phyloP scores from a whole-genome alignment of 1,140 invertebrate species.

The Araneus ventricosus region DNA sequence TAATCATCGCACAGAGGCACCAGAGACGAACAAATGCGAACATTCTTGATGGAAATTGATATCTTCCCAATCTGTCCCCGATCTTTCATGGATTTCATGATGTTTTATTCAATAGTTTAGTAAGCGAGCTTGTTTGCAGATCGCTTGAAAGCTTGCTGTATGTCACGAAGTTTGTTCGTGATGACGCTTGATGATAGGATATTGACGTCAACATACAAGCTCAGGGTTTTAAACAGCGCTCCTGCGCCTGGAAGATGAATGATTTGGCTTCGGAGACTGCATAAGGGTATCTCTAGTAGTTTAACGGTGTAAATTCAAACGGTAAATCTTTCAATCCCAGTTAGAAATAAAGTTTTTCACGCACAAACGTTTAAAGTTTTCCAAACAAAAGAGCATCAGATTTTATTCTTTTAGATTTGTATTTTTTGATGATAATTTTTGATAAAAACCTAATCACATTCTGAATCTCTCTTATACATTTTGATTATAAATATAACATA shows the following conservation, averaged over 20 bases:
- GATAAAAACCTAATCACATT: too few species aligned
- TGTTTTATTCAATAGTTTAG: slow-evolving; percentile 59
- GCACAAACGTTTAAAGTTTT: too few species aligned
- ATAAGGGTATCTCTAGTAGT: background rate
- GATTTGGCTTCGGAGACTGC: background rate
- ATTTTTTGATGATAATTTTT: too few species aligned
- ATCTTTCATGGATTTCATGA: slow-evolving; percentile 17
- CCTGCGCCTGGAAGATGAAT: background rate
- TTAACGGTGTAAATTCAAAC: background rate
- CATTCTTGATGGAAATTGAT: slow-evolving; percentile 17
- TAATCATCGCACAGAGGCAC: slow-evolving; percentile 15
- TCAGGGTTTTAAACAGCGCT: background rate
- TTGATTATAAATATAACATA: too few species aligned
- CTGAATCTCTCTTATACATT: too few species aligned
- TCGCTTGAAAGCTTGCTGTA: background rate
- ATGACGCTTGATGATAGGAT: slow-evolving; percentile 28
- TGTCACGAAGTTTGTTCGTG: slow-evolving; percentile 11
- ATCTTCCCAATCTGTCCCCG: slow-evolving; percentile 36
- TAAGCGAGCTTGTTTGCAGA: slow-evolving; percentile 37
- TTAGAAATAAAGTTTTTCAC: too few species aligned
- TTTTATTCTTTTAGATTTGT: too few species aligned
- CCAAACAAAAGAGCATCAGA: too few species aligned
- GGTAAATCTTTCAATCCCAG: background rate
- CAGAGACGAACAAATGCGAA: slow-evolving; percentile 8
- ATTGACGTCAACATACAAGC: slow-evolving; percentile 29